Evolutionary conservation across 1,140 invertebrate genomes (phyloP).

Genomic region (Apis laboriosa): DNA sequence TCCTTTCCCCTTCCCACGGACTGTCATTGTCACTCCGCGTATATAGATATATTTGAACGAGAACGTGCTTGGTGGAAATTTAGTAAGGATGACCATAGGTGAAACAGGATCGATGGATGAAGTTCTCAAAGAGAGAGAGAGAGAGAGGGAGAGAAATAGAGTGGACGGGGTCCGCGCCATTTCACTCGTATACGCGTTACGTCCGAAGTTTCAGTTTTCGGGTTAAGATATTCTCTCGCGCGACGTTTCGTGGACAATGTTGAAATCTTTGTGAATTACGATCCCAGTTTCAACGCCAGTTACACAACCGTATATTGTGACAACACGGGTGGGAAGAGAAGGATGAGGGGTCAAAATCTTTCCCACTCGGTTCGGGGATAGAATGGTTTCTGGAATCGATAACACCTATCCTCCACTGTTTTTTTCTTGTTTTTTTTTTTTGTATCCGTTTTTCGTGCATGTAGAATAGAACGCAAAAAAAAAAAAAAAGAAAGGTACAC

Average conservation of each 20-base stretch:
- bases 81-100: slow-evolving; percentile 49
- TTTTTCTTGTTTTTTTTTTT: too few species aligned
- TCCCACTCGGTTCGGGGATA: background rate
- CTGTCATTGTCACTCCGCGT: slow-evolving; percentile 3
- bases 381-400: too few species aligned
- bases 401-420: too few species aligned
- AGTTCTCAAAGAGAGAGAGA: slow-evolving; percentile 44
- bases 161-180: background rate
- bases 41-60: slow-evolving; percentile 57
- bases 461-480: too few species aligned
- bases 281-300: background rate
- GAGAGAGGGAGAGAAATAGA: too few species aligned
- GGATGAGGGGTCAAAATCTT: background rate
- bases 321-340: background rate
- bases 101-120: slow-evolving; percentile 54
- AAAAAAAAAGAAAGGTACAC: too few species aligned
- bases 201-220: slow-evolving; percentile 25
- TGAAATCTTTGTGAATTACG: slow-evolving; percentile 33
- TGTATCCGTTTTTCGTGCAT: too few species aligned
- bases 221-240: slow-evolving; percentile 31
- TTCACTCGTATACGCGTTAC: slow-evolving; percentile 46
- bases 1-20: background rate
- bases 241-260: background rate
- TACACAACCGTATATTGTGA: background rate
- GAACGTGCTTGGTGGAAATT: slow-evolving; percentile 36